Percentiles rank a stretch among this genome's conserved stretches.
These are phyloP conservation scores for Terrapene triunguis DNA, from an alignment of 2,113 vertebrate species.

Conservation along the genomic window DNA sequence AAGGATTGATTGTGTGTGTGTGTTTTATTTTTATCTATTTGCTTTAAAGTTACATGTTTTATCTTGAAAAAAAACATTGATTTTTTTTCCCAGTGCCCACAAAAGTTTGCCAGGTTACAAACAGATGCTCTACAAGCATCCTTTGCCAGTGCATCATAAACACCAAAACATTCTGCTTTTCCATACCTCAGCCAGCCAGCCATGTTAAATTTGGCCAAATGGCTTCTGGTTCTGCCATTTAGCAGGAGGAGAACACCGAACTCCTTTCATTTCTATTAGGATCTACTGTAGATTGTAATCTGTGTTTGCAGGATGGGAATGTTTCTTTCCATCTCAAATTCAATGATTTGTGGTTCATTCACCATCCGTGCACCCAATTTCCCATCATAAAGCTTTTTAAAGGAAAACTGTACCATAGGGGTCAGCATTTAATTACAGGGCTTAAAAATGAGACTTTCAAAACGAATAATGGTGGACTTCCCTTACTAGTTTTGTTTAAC, in stretches of 20 bases:
- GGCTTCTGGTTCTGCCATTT: background rate
- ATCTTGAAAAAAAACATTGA: conserved; percentile 23
- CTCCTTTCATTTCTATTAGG: fast-evolving
- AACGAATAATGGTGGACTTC: background rate
- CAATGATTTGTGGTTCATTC: background rate
- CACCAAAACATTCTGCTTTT: background rate
- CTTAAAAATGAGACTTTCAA: background rate
- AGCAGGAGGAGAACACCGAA: background rate
- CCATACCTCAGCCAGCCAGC: background rate
- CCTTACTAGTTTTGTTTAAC: background rate
- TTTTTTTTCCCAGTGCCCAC: background rate
- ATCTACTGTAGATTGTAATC: background rate
- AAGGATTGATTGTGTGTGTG: background rate
- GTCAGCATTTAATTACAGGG: background rate
- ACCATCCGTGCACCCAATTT: background rate
- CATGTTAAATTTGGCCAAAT: background rate
- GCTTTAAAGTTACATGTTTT: conserved; percentile 28
- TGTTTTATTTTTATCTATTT: conserved; percentile 26
- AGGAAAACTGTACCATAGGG: background rate
- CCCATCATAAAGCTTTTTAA: background rate
- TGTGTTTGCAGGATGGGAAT: background rate
- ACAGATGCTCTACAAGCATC: background rate
- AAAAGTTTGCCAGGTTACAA: background rate
- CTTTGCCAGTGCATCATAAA: background rate
- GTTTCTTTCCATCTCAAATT: background rate